Conservation (phyloP, 2,888 invertebrate genomes). For the Adelognathus sp. region DNA sequence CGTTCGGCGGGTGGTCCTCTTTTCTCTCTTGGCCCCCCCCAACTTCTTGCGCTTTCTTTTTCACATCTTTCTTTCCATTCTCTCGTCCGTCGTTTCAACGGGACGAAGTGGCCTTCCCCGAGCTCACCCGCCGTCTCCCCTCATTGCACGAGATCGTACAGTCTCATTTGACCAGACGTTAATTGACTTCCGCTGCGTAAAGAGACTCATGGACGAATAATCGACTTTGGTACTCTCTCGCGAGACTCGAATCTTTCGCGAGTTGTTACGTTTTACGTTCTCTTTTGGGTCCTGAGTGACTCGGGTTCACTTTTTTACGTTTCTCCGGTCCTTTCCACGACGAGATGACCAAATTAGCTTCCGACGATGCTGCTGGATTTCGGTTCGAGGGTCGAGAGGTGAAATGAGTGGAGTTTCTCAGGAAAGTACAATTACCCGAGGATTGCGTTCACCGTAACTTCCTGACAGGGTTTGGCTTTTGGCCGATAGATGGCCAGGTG, state of each 20-base stretch:
- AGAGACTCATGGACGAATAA: not conserved
- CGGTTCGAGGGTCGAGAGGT: constrained; percentile 64
- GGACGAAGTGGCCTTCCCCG: not conserved
- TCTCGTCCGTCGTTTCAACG: not conserved
- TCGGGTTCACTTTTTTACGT: not conserved
- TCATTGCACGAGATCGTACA: not conserved
- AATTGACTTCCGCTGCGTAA: constrained; percentile 13
- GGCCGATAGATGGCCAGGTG: too few relatives aligned
- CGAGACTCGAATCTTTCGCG: not conserved
- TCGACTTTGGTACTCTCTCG: constrained; percentile 14
- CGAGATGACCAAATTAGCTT: not conserved
- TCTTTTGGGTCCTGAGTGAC: not conserved
- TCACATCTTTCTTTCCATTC: not conserved
- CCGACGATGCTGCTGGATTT: not conserved
- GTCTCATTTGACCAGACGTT: constrained; percentile 11
- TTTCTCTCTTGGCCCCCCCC: too few relatives aligned
- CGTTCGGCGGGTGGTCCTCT: constrained; percentile 28
- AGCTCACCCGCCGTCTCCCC: not conserved
- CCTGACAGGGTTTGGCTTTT: too few relatives aligned
- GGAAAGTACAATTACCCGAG: not conserved
- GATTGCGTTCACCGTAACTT: constrained; percentile 4
- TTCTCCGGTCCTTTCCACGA: not conserved
- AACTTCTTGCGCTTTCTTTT: constrained; percentile 16
- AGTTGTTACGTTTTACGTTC: not conserved
- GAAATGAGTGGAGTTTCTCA: constrained; percentile 58